phyloP scores from a whole-genome alignment of 2,797 vertebrate genomes.

The Gymnothorax reevesii region DNA sequence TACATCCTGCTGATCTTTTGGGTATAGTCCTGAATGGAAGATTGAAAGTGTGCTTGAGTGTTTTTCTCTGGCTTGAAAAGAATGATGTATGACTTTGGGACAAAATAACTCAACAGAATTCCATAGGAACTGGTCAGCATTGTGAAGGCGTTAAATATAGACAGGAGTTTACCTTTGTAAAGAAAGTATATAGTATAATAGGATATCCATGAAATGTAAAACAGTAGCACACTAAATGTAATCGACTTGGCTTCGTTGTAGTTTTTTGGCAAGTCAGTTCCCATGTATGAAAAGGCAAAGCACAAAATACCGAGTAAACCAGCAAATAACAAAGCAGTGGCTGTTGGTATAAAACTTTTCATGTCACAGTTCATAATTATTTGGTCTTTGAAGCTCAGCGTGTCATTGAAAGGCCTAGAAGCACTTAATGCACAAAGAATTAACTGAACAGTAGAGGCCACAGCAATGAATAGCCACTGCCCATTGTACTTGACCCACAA shows the following conservation, averaged over 20 bases:
- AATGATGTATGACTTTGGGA: conserved; percentile 79
- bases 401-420: conserved; percentile 61
- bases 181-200: conserved; percentile 60
- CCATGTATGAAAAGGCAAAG: conserved; percentile 81
- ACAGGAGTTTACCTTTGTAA: conserved; percentile 60
- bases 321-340: conserved; percentile 36
- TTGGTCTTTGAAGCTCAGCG: conserved; percentile 45
- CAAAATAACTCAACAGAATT: conserved; percentile 77
- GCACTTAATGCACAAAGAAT: conserved; percentile 52
- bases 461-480: conserved; percentile 66
- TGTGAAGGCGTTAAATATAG: conserved; percentile 47
- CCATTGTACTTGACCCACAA: conserved; percentile 75
- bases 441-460: conserved; percentile 58
- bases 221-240: conserved; percentile 80
- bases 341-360: neutral
- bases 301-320: conserved; percentile 54
- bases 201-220: conserved; percentile 72
- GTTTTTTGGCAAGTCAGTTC: conserved; percentile 83
- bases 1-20: conserved; percentile 67
- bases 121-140: conserved; percentile 66
- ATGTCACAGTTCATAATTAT: conserved; percentile 69
- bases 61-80: conserved; percentile 76
- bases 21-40: conserved; percentile 80
- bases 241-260: conserved; percentile 87
- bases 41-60: conserved; percentile 80